Evolutionary conservation across 2,888 invertebrate species (phyloP).

Genomic region (Himalopsyche anomala): DNA sequence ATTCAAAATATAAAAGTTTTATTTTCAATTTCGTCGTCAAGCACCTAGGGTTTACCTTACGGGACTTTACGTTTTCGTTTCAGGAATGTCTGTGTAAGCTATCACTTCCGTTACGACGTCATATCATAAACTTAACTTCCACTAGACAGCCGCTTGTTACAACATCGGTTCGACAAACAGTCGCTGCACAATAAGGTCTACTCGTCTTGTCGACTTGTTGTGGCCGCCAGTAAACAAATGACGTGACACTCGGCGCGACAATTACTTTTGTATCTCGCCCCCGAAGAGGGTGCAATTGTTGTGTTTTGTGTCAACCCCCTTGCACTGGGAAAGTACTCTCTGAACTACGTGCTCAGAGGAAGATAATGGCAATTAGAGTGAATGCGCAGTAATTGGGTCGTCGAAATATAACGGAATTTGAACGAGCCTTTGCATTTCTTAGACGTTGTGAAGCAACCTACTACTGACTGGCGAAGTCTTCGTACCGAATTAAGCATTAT

Average conservation of each 20-base stretch:
- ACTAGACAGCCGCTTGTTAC: not conserved
- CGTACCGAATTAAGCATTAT: no score
- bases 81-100: not conserved
- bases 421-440: no score
- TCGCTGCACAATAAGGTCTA: not conserved
- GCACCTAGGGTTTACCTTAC: no score
- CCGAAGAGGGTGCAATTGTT: constrained; percentile 45
- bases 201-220: not conserved
- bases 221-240: not conserved
- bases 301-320: constrained; percentile 9
- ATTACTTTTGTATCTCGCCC: constrained; percentile 47
- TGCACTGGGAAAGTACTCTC: not conserved
- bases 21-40: no score
- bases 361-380: constrained; percentile 26
- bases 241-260: constrained; percentile 28
- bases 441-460: no score
- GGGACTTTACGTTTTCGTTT: no score
- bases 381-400: constrained; percentile 18
- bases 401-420: no score
- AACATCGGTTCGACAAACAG: constrained; percentile 15
- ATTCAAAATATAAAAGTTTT: no score
- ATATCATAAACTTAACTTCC: not conserved
- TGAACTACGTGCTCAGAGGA: not conserved
- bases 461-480: no score
- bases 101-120: not conserved